These are phyloP conservation scores for Amazona finschi DNA, from an alignment of 2,797 vertebrate genomes.

Conservation along the genomic window DNA sequence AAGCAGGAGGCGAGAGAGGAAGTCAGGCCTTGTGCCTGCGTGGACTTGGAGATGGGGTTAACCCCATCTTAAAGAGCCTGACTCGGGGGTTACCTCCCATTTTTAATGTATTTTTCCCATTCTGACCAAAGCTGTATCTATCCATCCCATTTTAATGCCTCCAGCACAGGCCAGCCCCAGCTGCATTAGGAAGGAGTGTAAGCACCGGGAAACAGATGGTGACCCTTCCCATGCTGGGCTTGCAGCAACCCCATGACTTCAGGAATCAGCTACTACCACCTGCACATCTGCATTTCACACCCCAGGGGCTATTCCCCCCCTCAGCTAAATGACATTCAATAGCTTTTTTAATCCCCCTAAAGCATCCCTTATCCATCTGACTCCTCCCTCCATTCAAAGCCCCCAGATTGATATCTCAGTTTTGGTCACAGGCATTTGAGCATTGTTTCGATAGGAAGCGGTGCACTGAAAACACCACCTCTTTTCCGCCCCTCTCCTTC, in stretches of 20 bases:
- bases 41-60: neutral
- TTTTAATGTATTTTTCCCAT: neutral
- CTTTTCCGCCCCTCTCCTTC: neutral
- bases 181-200: neutral
- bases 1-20: accelerated
- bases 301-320: neutral
- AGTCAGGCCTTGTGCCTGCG: neutral
- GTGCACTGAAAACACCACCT: accelerated
- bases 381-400: neutral
- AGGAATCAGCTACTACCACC: neutral
- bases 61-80: neutral
- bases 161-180: neutral
- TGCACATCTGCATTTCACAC: neutral
- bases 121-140: neutral
- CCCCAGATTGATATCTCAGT: neutral
- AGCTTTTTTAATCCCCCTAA: neutral
- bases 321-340: neutral
- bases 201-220: accelerated
- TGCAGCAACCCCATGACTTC: neutral
- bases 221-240: neutral
- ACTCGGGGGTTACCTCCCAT: neutral
- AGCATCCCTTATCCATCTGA: neutral
- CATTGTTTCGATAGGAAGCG: accelerated
- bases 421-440: neutral
- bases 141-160: neutral